Evolutionary conservation across 2,113 vertebrate species (phyloP), one percentile per base, ranked within the genome.

Genomic region (Ictalurus punctatus): DNA sequence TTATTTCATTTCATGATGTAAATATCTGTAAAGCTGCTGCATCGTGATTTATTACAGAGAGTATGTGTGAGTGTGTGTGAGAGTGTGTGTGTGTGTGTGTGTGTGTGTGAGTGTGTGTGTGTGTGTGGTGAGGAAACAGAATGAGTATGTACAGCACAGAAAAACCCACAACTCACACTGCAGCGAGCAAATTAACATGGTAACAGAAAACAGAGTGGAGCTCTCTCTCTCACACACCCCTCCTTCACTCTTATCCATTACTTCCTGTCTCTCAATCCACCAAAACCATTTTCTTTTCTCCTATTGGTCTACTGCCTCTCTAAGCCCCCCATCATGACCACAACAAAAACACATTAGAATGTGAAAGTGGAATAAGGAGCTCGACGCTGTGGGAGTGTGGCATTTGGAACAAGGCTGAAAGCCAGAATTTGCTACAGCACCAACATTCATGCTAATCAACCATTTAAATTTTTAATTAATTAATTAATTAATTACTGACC

Each of bases 61-160:
- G 91, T 85, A 27, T 86, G 93, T 93, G 94, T 52, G 74, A 13
- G 73, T 76, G 73, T 21, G 71, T 56, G 54, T 14, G 54, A 14
- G 0, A 14, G 12, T 16, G 13, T 58, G 14, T 58, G 14, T 17
- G 56, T 4, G 93, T 27, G 74, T 54, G 52, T n/a, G n/a, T n/a
- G n/a, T n/a, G n/a, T n/a, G n/a, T n/a, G n/a, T n/a, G n/a, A n/a
- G n/a, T 54, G 10, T 58, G 16, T 58, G 56, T 17, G 56, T 58
- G 56, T 58, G 56, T 58, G 56, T 17, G 56, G 90, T 94, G 27
- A 17, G 40, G 25, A 37, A 85, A 86, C 71, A 95, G 93, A 95
- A 95, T 89, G 95, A 95, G 92, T 95, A 95, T 95, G 91, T 95
- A 95, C 95, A 95, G 95, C 94, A 90, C 92, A 89, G 92, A 94